A percentile compares a stretch with the other conserved stretches of the same genome.
phyloP scores from a whole-genome alignment of 2,113 vertebrate species.

The Phoenicopterus ruber region DNA sequence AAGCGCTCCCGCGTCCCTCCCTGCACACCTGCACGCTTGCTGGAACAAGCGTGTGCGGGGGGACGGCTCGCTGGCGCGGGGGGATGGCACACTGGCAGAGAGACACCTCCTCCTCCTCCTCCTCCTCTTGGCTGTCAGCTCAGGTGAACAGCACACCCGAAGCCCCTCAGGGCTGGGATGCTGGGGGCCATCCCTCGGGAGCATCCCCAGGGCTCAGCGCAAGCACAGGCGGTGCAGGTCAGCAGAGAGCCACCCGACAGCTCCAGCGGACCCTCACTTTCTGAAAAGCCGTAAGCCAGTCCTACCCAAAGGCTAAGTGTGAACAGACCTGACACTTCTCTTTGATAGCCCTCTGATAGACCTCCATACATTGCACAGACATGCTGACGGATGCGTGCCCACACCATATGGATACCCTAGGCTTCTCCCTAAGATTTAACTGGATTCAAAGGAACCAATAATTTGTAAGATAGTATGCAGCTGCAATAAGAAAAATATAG shows the following conservation, averaged over 20 bases:
- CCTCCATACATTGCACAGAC: neutral
- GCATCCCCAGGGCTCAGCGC: neutral
- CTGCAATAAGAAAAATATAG: neutral
- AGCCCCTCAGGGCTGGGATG: neutral
- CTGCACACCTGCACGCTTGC: neutral
- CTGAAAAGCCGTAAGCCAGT: neutral
- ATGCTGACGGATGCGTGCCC: neutral
- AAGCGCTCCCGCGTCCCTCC: fast-evolving
- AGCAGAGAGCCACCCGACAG: neutral
- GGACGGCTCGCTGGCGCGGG: neutral
- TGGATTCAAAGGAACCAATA: neutral
- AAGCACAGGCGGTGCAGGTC: neutral
- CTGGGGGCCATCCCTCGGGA: neutral
- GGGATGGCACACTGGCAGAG: fast-evolving
- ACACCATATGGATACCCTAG: neutral
- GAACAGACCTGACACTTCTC: neutral
- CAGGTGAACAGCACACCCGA: neutral
- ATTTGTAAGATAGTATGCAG: neutral
- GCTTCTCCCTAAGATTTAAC: neutral
- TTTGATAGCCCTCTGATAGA: neutral
- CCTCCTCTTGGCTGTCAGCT: neutral
- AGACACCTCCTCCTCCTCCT: neutral
- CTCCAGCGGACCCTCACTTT: neutral
- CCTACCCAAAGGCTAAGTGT: neutral
- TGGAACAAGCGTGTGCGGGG: neutral